Percentiles rank a stretch among this genome's conserved stretches.
phyloP scores from a whole-genome alignment of 1,140 invertebrate species.

The Macrosteles quadrilineatus region DNA sequence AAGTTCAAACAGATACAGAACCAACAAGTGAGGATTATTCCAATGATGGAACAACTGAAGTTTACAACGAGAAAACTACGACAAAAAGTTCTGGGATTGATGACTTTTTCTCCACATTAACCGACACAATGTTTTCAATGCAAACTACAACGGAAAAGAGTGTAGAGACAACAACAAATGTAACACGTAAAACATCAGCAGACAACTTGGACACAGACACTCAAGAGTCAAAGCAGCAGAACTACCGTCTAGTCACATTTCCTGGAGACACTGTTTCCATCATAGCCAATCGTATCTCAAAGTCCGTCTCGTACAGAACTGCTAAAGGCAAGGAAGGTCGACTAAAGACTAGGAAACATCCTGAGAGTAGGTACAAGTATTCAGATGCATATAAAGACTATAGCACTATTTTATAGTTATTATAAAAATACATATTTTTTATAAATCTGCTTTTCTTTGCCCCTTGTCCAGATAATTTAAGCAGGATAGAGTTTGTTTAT shows the following conservation, averaged over 20 bases:
- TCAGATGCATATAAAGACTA: constrained; percentile 25
- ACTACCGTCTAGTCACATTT: constrained; percentile 12
- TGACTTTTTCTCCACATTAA: constrained; percentile 14
- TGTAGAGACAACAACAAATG: neutral
- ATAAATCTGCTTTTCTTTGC: too few species aligned
- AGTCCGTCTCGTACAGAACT: constrained; percentile 37
- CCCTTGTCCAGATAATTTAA: too few species aligned
- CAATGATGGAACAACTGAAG: neutral
- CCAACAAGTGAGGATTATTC: neutral
- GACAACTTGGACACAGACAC: constrained; percentile 22
- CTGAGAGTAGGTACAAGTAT: neutral
- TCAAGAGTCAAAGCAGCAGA: constrained; percentile 20
- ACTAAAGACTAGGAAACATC: neutral
- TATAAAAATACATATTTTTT: too few species aligned
- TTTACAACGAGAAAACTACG: neutral
- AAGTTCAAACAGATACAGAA: neutral
- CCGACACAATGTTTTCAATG: neutral
- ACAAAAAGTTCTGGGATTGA: neutral
- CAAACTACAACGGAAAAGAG: neutral
- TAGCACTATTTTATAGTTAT: neutral
- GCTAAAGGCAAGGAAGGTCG: constrained; percentile 29
- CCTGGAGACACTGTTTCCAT: constrained; percentile 33
- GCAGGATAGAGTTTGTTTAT: too few species aligned
- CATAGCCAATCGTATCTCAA: constrained; percentile 36
- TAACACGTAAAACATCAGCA: neutral